Percentiles rank a stretch among this genome's conserved stretches.
These are phyloP conservation scores for Nautilus pompilius DNA, from an alignment of 1,140 invertebrate species.

Conservation along the genomic window DNA sequence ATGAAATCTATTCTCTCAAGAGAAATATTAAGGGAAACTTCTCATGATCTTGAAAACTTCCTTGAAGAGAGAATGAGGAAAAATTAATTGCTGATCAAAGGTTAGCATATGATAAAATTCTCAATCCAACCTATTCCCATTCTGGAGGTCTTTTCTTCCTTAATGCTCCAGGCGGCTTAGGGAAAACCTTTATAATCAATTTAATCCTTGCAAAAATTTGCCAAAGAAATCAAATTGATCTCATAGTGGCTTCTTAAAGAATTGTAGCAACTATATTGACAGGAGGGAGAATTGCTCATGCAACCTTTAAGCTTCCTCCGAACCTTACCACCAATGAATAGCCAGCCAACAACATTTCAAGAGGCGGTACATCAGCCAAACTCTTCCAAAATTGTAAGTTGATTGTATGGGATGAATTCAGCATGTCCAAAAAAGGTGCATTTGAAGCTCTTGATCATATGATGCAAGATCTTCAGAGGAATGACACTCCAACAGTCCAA, in stretches of 20 bases:
- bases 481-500: neutral
- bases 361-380: neutral
- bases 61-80: no score
- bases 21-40: no score
- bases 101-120: no score
- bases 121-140: no score
- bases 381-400: neutral
- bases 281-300: neutral
- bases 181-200: neutral
- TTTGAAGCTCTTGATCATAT: neutral
- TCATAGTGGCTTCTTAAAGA: neutral
- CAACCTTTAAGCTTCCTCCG: neutral
- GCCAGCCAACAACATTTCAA: neutral
- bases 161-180: neutral
- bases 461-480: neutral
- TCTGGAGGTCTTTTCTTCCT: neutral
- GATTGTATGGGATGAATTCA: neutral
- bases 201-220: neutral
- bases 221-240: neutral
- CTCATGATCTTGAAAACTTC: no score
- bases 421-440: neutral
- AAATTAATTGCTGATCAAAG: no score
- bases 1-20: no score
- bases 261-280: neutral
- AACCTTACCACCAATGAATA: neutral